A percentile compares a stretch with the other conserved stretches of the same genome.
phyloP scores from a whole-genome alignment of 1,140 invertebrate species.

The Drosophila lacertosa region DNA sequence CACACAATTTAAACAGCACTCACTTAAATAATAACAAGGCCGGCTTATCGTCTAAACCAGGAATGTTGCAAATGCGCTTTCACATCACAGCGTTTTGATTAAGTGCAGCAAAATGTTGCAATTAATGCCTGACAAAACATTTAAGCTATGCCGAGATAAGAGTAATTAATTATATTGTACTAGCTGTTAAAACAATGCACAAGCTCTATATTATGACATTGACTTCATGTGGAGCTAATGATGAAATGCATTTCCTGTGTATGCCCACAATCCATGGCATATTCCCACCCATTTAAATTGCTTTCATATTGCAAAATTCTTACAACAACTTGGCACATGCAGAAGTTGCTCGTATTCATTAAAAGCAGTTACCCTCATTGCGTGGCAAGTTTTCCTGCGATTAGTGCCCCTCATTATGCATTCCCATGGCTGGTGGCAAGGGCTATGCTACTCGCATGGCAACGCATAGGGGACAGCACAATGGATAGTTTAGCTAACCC shows the following conservation, averaged over 20 bases:
- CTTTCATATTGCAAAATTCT: conserved; percentile 16
- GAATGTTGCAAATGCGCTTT: conserved; percentile 4
- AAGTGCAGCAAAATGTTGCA: conserved; percentile 13
- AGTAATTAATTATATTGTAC: conserved; percentile 2
- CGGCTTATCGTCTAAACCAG: background rate
- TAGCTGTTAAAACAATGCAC: too few relatives aligned
- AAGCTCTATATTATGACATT: background rate
- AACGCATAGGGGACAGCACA: conserved; percentile 33
- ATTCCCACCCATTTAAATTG: conserved; percentile 9
- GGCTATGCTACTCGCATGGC: background rate
- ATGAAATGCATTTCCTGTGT: conserved; percentile 2
- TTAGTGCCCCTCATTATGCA: conserved; percentile 45
- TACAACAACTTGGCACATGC: conserved; percentile 17
- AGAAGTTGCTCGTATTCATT: conserved; percentile 8
- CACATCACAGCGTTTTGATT: conserved; percentile 9
- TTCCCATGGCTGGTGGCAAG: conserved; percentile 24
- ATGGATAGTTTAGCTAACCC: conserved; percentile 33
- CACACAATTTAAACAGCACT: conserved; percentile 37
- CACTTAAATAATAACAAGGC: conserved; percentile 8
- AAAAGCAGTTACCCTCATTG: conserved; percentile 42
- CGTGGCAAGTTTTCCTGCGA: conserved; percentile 39
- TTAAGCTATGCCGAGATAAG: background rate
- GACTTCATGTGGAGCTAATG: conserved; percentile 19
- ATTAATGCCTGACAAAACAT: conserved; percentile 13
- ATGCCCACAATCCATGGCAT: conserved; percentile 3